Evolutionary conservation across 1,140 invertebrate genomes (phyloP).

Genomic region (Temnothorax curvispinosus): DNA sequence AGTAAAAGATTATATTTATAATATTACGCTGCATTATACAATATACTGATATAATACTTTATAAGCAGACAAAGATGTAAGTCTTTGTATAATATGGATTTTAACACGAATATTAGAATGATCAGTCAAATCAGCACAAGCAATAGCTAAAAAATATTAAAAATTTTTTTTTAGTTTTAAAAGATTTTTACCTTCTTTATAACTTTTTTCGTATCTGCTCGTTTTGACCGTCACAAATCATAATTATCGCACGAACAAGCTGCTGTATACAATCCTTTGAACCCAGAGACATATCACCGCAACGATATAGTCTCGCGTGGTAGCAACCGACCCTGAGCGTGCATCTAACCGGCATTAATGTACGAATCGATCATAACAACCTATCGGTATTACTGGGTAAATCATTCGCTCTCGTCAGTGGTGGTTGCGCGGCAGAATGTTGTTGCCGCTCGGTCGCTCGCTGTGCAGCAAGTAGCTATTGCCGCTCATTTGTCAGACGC

Average conservation of each 20-base stretch:
- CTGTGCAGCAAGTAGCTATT: constrained; percentile 74
- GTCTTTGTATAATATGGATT: not conserved
- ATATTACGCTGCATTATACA: not conserved
- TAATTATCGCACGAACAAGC: not conserved
- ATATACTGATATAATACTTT: not conserved
- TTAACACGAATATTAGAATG: not conserved
- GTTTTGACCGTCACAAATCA: not conserved
- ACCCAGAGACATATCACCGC: not conserved
- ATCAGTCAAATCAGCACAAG: not conserved
- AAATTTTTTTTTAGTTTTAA: not conserved
- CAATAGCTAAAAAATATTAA: not conserved
- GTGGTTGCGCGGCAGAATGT: constrained; percentile 66
- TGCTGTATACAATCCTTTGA: not conserved
- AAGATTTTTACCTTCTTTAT: not conserved
- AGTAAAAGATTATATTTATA: not conserved
- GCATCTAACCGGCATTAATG: constrained; percentile 69
- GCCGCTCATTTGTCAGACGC: constrained; percentile 75
- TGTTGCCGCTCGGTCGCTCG: constrained; percentile 61
- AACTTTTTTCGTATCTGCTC: not conserved
- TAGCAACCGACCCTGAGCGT: constrained; percentile 32
- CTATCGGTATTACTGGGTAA: constrained; percentile 74
- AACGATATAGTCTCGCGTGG: not conserved
- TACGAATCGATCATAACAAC: constrained; percentile 73
- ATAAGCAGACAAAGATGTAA: not conserved
- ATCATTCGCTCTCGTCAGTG: constrained; percentile 68